Conservation (phyloP, 2,797 vertebrate species). For the Pangasius macronema region DNA sequence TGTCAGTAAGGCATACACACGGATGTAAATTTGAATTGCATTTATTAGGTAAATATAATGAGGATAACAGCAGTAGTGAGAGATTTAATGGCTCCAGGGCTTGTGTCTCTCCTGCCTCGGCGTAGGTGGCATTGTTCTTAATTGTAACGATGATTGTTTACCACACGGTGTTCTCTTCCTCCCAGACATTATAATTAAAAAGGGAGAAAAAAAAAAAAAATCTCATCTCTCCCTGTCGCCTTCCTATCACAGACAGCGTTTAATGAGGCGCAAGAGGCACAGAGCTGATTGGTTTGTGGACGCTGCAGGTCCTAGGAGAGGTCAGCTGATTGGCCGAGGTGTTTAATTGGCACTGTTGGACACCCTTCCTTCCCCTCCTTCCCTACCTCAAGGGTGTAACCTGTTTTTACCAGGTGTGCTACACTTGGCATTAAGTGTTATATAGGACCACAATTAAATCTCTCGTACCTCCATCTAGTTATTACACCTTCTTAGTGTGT, state of each 20-base stretch:
- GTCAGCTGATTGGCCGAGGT: conserved; percentile 71
- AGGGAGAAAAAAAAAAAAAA: conserved; percentile 63
- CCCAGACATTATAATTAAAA: conserved; percentile 82
- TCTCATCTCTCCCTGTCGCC: conserved; percentile 67
- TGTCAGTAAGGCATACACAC: conserved; percentile 2
- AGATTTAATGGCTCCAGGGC: conserved; percentile 45
- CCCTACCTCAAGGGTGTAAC: conserved; percentile 64
- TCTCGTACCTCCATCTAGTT: conserved; percentile 65
- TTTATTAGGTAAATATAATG: conserved; percentile 49
- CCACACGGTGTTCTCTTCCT: conserved; percentile 68
- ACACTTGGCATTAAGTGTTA: conserved; percentile 69
- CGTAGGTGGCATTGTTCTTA: conserved; percentile 66
- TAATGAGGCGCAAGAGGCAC: conserved; percentile 71
- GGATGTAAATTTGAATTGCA: conserved; percentile 33
- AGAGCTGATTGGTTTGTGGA: conserved; percentile 60
- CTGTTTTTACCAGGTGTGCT: conserved; percentile 75
- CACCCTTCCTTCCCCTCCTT: neutral
- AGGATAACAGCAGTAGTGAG: conserved; percentile 29
- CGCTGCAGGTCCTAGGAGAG: conserved; percentile 69
- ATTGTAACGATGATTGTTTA: conserved; percentile 80
- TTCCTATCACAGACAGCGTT: conserved; percentile 69
- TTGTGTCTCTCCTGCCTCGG: conserved; percentile 49
- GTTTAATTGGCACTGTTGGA: conserved; percentile 73
- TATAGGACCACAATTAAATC: conserved; percentile 74
- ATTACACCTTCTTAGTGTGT: conserved; percentile 64